A percentile compares a stretch with the other conserved stretches of the same genome.
Evolutionary conservation across 2,888 invertebrate species (phyloP).

Genomic region (Gari tellinella): DNA sequence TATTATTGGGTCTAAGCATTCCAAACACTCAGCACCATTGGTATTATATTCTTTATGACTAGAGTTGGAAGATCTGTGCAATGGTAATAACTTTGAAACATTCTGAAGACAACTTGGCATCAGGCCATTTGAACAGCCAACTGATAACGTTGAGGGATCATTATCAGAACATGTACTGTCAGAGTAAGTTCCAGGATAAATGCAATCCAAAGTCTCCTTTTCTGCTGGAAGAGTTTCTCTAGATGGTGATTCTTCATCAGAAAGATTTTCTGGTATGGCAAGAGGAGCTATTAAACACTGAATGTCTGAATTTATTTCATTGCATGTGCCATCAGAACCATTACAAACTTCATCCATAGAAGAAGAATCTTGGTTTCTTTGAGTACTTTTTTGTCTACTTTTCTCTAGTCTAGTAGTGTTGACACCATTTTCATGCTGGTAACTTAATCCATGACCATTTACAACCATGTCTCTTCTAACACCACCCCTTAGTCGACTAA

Average conservation of each 20-base stretch:
- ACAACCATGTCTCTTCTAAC: conserved; percentile 12
- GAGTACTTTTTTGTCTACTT: background rate
- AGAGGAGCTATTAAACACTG: conserved; percentile 49
- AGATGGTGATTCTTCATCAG: conserved; percentile 54
- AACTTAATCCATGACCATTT: background rate
- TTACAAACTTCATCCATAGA: too few species aligned
- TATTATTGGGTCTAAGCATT: too few species aligned
- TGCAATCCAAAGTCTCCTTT: too few species aligned
- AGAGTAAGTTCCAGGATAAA: background rate
- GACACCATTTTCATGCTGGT: too few species aligned
- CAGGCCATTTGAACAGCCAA: too few species aligned
- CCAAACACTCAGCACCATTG: conserved; percentile 29
- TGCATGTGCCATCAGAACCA: too few species aligned
- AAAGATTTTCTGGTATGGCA: conserved; percentile 60
- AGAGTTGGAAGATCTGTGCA: conserved; percentile 6
- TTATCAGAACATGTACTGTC: background rate
- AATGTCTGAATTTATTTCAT: conserved; percentile 1
- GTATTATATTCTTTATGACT: conserved; percentile 17
- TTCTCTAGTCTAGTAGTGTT: background rate
- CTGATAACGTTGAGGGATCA: too few species aligned
- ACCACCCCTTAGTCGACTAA: conserved; percentile 41
- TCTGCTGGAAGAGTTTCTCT: too few species aligned
- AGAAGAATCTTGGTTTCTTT: background rate
- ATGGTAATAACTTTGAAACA: too few species aligned
- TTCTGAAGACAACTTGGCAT: too few species aligned